phyloP scores from a whole-genome alignment of 2,888 invertebrate species.

The Sericinus montela region DNA sequence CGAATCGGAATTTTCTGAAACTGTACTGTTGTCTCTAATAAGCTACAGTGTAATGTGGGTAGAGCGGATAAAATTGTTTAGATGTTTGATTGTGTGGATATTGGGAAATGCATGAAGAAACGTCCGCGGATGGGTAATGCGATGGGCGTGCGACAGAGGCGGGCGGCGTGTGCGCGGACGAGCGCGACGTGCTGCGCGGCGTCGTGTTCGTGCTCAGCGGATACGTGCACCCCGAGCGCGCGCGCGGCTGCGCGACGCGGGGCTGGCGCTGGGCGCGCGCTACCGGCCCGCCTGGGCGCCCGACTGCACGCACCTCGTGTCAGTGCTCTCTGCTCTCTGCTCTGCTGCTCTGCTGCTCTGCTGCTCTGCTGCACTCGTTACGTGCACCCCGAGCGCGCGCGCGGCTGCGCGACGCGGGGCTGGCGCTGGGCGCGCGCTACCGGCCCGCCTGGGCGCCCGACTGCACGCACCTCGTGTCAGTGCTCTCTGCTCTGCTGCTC shows the following conservation, averaged over 20 bases:
- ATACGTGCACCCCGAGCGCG: conserved; percentile 89
- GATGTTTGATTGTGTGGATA: too few relatives aligned
- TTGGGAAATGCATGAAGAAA: too few relatives aligned
- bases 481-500: too few relatives aligned
- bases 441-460: conserved; percentile 85
- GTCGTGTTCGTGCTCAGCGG: conserved; percentile 92
- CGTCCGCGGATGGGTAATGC: too few relatives aligned
- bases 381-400: conserved; percentile 87
- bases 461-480: conserved; percentile 93
- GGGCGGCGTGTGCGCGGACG: conserved; percentile 2
- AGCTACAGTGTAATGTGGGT: too few relatives aligned
- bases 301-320: conserved; percentile 90
- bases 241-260: conserved; percentile 82
- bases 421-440: conserved; percentile 89
- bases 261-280: conserved; percentile 87
- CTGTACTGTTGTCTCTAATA: too few relatives aligned
- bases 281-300: conserved; percentile 88
- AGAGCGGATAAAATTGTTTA: too few relatives aligned
- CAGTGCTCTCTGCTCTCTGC: not conserved
- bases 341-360: not conserved
- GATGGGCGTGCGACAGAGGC: not conserved
- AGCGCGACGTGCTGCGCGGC: conserved; percentile 63
- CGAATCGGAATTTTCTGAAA: too few relatives aligned
- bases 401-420: conserved; percentile 82
- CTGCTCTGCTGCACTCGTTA: conserved; percentile 58